Conservation (phyloP, 2,113 vertebrate genomes). For the Mellivora capensis region DNA sequence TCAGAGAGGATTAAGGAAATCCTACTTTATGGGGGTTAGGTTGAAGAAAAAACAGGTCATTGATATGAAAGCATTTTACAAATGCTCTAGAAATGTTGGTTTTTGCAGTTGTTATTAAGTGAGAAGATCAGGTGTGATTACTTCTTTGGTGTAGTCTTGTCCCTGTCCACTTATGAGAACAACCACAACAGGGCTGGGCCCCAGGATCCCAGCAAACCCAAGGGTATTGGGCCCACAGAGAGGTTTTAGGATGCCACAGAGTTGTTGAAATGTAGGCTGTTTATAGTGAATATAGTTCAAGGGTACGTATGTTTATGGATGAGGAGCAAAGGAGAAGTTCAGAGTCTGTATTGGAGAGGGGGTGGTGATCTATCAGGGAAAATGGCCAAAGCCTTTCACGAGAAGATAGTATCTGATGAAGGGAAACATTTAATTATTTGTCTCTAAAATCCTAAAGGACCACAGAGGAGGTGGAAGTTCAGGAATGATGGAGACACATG, state of each 20-base stretch:
- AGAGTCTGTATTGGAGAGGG: not conserved
- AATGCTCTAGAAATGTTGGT: not conserved
- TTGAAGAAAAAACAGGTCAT: not conserved
- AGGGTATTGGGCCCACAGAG: not conserved
- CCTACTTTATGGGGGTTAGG: not conserved
- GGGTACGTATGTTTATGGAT: not conserved
- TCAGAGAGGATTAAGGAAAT: not conserved
- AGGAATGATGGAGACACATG: slow-evolving; percentile 12
- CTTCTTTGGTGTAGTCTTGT: not conserved
- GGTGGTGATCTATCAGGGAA: not conserved
- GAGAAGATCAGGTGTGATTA: not conserved
- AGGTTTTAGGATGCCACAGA: not conserved
- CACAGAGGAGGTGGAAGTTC: not conserved
- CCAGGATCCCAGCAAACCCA: not conserved
- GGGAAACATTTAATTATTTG: not conserved
- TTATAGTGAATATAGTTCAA: not conserved
- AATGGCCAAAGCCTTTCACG: not conserved
- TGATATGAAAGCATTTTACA: not conserved
- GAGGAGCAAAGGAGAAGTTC: not conserved
- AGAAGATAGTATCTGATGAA: not conserved
- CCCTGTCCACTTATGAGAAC: not conserved
- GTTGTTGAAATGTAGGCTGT: not conserved
- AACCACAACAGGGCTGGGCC: not conserved
- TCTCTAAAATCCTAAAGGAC: not conserved
- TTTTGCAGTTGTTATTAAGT: not conserved